These are phyloP conservation scores for Ptycholaimellus sp. DNA, from an alignment of 2,888 invertebrate genomes.

Conservation along the genomic window DNA sequence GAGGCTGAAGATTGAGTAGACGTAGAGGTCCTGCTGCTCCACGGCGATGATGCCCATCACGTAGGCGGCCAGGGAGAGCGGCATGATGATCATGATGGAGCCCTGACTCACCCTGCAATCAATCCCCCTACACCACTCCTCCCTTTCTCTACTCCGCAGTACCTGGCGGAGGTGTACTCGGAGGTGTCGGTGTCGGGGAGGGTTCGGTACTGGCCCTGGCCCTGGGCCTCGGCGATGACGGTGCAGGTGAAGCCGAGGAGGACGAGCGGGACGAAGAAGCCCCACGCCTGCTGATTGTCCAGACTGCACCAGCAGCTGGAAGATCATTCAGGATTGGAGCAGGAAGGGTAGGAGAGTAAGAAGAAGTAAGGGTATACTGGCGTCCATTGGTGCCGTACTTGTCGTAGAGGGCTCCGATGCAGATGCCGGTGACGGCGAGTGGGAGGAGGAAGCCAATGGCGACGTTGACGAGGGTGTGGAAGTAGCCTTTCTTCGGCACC, in stretches of 20 bases:
- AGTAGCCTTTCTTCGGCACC: not conserved
- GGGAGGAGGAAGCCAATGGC: constrained; percentile 1
- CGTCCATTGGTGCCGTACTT: not conserved
- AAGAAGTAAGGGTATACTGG: not conserved
- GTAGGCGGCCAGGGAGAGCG: not conserved
- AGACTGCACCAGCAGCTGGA: constrained; percentile 4
- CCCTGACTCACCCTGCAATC: constrained; percentile 1
- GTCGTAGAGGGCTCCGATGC: not conserved
- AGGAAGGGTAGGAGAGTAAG: not conserved
- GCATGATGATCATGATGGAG: constrained; percentile 2
- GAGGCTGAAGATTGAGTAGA: constrained; percentile 1
- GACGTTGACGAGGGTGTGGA: not conserved
- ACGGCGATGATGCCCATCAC: not conserved
- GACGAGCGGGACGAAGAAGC: constrained; percentile 3
- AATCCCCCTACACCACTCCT: not conserved
- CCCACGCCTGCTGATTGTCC: constrained; percentile 3
- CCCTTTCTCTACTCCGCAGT: too few species aligned
- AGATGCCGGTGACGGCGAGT: not conserved
- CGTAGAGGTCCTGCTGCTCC: not conserved
- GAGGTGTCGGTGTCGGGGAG: constrained; percentile 3
- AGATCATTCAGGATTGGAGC: not conserved
- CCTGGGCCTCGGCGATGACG: constrained; percentile 3
- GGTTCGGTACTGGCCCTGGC: constrained; percentile 1
- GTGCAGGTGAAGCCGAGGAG: constrained; percentile 1
- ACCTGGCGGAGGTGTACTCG: too few species aligned